A percentile compares a stretch with the other conserved stretches of the same genome.
phyloP scores from a whole-genome alignment of 2,888 invertebrate genomes.

The Netelia inedita region DNA sequence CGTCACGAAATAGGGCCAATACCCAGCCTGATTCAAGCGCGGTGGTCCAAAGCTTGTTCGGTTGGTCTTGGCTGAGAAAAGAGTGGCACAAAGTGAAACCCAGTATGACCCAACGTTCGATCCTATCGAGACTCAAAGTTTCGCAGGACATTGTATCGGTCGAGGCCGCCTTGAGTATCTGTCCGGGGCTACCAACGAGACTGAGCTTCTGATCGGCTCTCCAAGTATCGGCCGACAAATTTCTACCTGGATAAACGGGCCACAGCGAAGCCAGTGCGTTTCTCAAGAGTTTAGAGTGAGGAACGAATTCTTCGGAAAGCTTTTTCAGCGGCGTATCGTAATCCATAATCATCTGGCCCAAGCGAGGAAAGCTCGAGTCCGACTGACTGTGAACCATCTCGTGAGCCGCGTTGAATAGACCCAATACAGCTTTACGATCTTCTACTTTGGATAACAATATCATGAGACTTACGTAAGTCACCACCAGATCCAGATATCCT shows the following conservation, averaged over 20 bases:
- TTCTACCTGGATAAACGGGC: constrained; percentile 95
- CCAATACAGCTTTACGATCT: constrained; percentile 98
- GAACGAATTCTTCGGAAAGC: constrained; percentile 98
- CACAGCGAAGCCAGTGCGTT: constrained; percentile 95
- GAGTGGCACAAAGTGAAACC: constrained; percentile 97
- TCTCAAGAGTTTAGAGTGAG: constrained; percentile 94
- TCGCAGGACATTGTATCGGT: constrained; percentile 99
- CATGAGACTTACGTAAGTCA: constrained; percentile 98
- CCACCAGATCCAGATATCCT: constrained; percentile 97
- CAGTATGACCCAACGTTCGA: constrained; percentile 99
- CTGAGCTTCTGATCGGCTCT: constrained; percentile 96
- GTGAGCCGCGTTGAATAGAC: constrained; percentile 98
- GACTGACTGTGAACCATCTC: constrained; percentile 97
- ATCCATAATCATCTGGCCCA: constrained; percentile 99
- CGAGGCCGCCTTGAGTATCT: constrained; percentile 96
- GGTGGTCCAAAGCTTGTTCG: constrained; percentile 95
- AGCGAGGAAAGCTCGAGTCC: constrained; percentile 96
- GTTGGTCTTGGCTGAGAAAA: constrained; percentile 92
- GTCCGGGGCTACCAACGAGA: constrained; percentile 97
- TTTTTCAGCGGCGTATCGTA: constrained; percentile 98
- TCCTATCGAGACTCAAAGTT: constrained; percentile 96
- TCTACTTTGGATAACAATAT: constrained; percentile 98
- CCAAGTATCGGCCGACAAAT: constrained; percentile 97
- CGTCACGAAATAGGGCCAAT: constrained; percentile 97
- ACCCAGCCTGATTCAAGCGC: constrained; percentile 98